These are phyloP conservation scores for Drosophila quinaria DNA, from an alignment of 2,888 invertebrate genomes.

Conservation along the genomic window DNA sequence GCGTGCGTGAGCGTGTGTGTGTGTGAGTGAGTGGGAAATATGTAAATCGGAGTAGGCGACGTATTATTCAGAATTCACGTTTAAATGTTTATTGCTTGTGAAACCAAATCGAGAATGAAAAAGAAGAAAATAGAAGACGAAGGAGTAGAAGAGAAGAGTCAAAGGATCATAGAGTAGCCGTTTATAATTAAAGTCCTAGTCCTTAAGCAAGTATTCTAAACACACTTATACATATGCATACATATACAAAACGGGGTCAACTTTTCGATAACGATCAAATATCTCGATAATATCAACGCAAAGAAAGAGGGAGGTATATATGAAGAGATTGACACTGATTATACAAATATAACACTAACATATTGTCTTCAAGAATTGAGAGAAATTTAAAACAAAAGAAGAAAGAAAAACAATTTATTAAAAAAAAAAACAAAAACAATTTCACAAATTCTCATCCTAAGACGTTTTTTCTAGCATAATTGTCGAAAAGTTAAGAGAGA, in stretches of 20 bases:
- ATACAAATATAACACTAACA: slow-evolving; percentile 20
- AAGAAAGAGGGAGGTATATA: neutral
- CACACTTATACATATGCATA: slow-evolving; percentile 9
- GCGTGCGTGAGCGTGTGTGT: slow-evolving; percentile 12
- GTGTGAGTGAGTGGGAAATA: slow-evolving; percentile 3
- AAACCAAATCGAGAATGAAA: slow-evolving; percentile 5
- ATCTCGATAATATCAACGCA: neutral
- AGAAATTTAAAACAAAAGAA: neutral
- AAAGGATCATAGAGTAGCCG: slow-evolving; percentile 20
- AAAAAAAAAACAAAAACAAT: slow-evolving; percentile 7
- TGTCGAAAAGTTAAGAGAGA: slow-evolving; percentile 23
- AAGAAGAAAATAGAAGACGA: neutral
- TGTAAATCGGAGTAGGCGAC: slow-evolving; percentile 18
- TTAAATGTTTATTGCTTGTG: slow-evolving; percentile 71
- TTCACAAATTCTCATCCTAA: slow-evolving; percentile 32
- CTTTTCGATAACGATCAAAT: neutral
- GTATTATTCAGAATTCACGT: slow-evolving; percentile 61
- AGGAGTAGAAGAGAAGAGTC: slow-evolving; percentile 6
- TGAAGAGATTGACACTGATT: neutral
- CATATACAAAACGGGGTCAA: slow-evolving; percentile 3
- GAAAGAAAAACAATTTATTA: slow-evolving; percentile 17
- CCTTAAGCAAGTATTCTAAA: slow-evolving; percentile 51
- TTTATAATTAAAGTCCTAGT: slow-evolving; percentile 33
- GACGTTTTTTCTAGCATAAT: slow-evolving; percentile 36
- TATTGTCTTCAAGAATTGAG: slow-evolving; percentile 29